phyloP scores from a whole-genome alignment of 1,140 invertebrate species.

The Muscidifurax raptorellus region DNA sequence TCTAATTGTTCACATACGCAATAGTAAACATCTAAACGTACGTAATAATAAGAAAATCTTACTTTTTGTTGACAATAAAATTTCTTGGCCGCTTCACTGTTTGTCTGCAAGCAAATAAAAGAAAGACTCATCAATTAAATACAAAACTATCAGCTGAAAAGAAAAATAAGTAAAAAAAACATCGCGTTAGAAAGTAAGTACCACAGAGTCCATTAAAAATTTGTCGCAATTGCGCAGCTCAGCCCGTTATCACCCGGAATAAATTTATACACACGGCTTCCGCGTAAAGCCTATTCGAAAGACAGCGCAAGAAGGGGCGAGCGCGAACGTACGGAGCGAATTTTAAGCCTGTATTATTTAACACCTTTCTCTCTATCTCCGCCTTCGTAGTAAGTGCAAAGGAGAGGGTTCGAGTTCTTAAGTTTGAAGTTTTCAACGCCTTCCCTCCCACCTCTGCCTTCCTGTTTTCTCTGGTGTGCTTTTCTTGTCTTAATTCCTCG shows the following conservation, averaged over 20 bases:
- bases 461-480: conserved; percentile 24
- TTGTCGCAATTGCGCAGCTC: conserved; percentile 12
- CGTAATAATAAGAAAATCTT: too few species aligned
- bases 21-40: too few species aligned
- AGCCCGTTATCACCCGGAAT: conserved; percentile 15
- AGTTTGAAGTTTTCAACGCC: conserved; percentile 69
- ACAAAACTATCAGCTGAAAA: neutral
- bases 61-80: too few species aligned
- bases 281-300: conserved; percentile 37
- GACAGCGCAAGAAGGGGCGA: conserved; percentile 44
- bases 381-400: conserved; percentile 26
- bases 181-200: neutral
- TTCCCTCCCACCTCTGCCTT: conserved; percentile 50
- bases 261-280: conserved; percentile 38
- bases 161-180: neutral
- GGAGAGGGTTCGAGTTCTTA: conserved; percentile 55
- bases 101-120: neutral
- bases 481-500: conserved; percentile 49
- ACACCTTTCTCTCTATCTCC: conserved; percentile 64
- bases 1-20: too few species aligned
- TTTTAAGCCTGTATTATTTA: conserved; percentile 73
- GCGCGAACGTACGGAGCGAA: conserved; percentile 60
- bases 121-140: neutral
- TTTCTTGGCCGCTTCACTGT: too few species aligned
- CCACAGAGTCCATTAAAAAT: conserved; percentile 14